A percentile compares a stretch with the other conserved stretches of the same genome.
phyloP scores from a whole-genome alignment of 2,113 vertebrate genomes.

The Phaethornis superciliosus region DNA sequence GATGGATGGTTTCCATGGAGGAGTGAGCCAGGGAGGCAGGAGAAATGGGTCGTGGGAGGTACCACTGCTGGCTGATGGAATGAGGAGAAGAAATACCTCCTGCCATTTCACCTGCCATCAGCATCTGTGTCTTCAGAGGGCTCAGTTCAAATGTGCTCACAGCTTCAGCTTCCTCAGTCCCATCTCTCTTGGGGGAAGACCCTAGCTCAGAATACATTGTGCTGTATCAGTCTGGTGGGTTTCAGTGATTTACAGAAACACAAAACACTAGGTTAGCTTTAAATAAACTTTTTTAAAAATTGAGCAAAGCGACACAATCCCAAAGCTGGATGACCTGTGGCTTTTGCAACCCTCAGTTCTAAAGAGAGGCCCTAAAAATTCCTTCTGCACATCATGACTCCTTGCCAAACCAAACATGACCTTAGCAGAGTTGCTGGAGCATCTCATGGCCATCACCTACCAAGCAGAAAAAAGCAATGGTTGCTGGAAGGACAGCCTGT shows the following conservation, averaged over 20 bases:
- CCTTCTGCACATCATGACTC: background rate
- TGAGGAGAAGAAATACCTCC: background rate
- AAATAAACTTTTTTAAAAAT: background rate
- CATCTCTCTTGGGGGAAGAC: background rate
- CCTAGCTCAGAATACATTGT: background rate
- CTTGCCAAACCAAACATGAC: background rate
- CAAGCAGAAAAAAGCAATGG: background rate
- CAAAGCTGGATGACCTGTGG: background rate
- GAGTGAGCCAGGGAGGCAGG: background rate
- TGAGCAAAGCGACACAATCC: background rate
- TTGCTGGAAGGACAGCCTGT: background rate
- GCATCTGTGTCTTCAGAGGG: background rate
- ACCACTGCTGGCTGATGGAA: background rate
- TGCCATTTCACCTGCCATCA: background rate
- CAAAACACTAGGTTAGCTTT: background rate
- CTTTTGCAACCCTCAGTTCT: conserved; percentile 1
- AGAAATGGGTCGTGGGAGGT: background rate
- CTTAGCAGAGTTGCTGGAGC: background rate
- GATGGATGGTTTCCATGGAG: conserved; percentile 18
- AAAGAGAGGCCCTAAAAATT: background rate
- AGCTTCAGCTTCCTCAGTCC: background rate
- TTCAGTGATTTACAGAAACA: background rate
- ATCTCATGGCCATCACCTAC: background rate
- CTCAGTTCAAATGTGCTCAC: background rate
- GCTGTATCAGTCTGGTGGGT: background rate